Percentiles rank a stretch among this genome's conserved stretches.
phyloP scores from a whole-genome alignment of 2,797 vertebrate species.

The Lerista edwardsae region DNA sequence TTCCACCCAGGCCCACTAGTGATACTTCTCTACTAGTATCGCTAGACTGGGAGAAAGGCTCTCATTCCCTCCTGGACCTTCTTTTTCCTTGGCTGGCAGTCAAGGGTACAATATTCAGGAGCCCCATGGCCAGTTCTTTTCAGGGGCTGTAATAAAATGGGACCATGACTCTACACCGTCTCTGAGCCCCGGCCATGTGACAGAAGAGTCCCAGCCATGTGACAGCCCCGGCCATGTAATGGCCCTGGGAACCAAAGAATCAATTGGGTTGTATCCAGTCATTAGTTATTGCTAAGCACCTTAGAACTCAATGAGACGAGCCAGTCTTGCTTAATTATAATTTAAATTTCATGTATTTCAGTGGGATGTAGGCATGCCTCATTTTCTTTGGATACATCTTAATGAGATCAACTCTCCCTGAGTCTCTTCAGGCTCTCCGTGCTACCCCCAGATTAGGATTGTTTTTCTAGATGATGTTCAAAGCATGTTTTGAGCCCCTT shows the following conservation, averaged over 20 bases:
- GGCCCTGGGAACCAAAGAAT: neutral
- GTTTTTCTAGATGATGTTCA: neutral
- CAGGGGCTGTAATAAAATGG: neutral
- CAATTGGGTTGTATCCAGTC: too few relatives aligned
- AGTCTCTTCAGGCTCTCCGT: neutral
- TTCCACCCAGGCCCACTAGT: neutral
- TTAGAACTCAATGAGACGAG: too few relatives aligned
- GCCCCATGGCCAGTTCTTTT: too few relatives aligned
- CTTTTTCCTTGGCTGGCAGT: neutral
- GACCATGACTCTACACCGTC: neutral
- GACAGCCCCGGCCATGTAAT: neutral
- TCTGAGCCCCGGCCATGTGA: neutral
- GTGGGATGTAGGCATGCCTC: too few relatives aligned
- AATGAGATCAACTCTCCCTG: neutral
- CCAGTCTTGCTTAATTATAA: too few relatives aligned
- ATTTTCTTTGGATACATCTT: too few relatives aligned
- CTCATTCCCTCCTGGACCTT: neutral
- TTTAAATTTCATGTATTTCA: too few relatives aligned
- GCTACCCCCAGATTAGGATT: neutral
- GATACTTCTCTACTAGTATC: too few relatives aligned
- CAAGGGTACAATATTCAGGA: too few relatives aligned
- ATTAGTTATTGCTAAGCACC: too few relatives aligned
- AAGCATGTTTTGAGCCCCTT: neutral
- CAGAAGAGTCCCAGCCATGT: neutral
- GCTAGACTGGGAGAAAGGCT: too few relatives aligned